phyloP scores from a whole-genome alignment of 2,888 invertebrate genomes.

The Xestoiulus laeticollis region DNA sequence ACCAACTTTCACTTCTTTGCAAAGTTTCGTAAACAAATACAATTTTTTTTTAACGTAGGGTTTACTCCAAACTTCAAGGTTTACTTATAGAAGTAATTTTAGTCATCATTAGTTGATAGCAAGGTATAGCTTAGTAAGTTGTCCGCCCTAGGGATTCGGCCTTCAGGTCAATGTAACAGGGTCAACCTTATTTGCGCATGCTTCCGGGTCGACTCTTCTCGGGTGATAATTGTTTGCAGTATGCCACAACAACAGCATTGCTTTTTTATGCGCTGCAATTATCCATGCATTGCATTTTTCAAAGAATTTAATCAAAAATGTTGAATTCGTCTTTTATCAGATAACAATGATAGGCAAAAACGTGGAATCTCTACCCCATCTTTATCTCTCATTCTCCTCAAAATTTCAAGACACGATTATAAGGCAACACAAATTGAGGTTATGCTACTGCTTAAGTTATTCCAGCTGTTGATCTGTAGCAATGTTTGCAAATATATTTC shows the following conservation, averaged over 20 bases:
- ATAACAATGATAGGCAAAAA: neutral
- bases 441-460: no score
- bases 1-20: neutral
- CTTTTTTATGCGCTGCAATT: neutral
- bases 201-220: constrained; percentile 1
- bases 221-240: neutral
- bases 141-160: neutral
- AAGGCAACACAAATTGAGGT: no score
- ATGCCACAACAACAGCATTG: neutral
- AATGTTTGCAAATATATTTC: no score
- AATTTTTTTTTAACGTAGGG: neutral
- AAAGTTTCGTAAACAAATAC: neutral
- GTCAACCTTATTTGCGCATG: neutral
- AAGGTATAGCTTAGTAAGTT: neutral
- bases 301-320: neutral
- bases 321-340: neutral
- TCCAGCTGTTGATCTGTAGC: no score
- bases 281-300: neutral
- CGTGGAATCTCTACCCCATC: neutral
- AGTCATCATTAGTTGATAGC: no score
- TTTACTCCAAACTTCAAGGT: neutral
- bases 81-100: neutral
- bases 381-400: no score
- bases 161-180: constrained; percentile 38
- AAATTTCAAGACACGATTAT: no score